Evolutionary conservation across 2,113 vertebrate species (phyloP).

Genomic region (Misgurnus mizolepis): DNA sequence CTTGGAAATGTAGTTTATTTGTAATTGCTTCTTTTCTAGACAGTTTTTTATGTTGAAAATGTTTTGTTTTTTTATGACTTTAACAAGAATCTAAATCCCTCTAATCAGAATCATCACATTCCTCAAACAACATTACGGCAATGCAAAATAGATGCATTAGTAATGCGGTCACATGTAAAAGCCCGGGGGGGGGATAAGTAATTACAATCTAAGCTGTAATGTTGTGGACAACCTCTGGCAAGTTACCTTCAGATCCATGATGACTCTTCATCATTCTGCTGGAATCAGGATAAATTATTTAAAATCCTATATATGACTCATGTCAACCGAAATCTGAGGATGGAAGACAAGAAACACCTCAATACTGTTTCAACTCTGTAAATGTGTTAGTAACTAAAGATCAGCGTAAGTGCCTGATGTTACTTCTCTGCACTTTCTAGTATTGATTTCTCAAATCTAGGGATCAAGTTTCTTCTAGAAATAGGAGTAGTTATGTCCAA

Average conservation of each 20-base stretch:
- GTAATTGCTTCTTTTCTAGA: too few species aligned
- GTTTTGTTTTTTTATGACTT: too few species aligned
- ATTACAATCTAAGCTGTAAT: background rate
- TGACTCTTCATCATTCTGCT: constrained; percentile 11
- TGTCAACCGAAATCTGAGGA: background rate
- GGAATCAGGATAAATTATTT: background rate
- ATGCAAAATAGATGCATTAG: background rate
- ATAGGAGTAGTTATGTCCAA: background rate
- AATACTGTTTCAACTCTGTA: constrained; percentile 2
- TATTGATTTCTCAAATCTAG: background rate
- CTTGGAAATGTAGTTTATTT: too few species aligned
- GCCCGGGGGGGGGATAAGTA: too few species aligned
- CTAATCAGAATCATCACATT: too few species aligned
- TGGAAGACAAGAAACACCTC: background rate
- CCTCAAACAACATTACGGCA: too few species aligned
- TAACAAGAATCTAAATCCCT: too few species aligned
- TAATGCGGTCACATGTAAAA: background rate
- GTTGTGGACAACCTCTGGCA: background rate
- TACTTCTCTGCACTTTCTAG: background rate
- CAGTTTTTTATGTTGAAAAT: too few species aligned
- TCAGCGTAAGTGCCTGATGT: background rate
- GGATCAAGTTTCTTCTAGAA: background rate
- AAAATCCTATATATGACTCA: background rate
- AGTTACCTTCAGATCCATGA: background rate
- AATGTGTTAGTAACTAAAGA: background rate